A percentile compares a stretch with the other conserved stretches of the same genome.
Evolutionary conservation across 2,888 invertebrate genomes (phyloP).

Genomic region (Drosophila formosana): DNA sequence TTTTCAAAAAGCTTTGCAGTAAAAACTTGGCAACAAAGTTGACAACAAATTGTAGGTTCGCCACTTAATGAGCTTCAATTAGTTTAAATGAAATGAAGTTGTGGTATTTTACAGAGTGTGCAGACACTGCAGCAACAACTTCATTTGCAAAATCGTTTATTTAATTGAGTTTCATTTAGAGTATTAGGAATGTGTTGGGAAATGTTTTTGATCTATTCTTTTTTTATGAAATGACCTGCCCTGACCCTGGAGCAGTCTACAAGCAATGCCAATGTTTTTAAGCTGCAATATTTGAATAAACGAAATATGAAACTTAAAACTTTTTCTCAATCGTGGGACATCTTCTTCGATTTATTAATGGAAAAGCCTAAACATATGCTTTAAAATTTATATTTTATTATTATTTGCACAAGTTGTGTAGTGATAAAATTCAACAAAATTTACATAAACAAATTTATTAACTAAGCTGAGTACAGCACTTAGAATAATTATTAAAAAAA

Average conservation of each 20-base stretch:
- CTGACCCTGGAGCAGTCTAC: background rate
- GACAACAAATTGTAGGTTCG: slow-evolving; percentile 13
- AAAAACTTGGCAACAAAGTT: slow-evolving; percentile 49
- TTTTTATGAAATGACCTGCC: background rate
- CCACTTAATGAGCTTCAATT: slow-evolving; percentile 67
- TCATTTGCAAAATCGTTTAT: slow-evolving; percentile 51
- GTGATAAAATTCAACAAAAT: no score
- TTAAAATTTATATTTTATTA: background rate
- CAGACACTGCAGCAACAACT: slow-evolving; percentile 32
- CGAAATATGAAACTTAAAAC: no score
- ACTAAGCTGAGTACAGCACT: no score
- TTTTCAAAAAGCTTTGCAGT: slow-evolving; percentile 14
- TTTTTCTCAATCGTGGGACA: no score
- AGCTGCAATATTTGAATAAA: no score
- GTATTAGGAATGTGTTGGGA: slow-evolving; percentile 36
- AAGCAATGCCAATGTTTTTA: background rate
- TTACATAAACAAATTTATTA: no score
- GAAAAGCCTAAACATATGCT: slow-evolving; percentile 48
- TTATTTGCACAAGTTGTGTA: no score
- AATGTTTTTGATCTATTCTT: slow-evolving; percentile 19
- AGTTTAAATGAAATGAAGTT: slow-evolving; percentile 65
- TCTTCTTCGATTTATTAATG: no score
- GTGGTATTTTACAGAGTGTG: slow-evolving; percentile 38
- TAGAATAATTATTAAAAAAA: no score
- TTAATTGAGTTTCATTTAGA: slow-evolving; percentile 62